Evolutionary conservation across 1,140 invertebrate species (phyloP), one percentile per base, ranked within the genome.

Genomic region (Drosophila parabipectinata): DNA sequence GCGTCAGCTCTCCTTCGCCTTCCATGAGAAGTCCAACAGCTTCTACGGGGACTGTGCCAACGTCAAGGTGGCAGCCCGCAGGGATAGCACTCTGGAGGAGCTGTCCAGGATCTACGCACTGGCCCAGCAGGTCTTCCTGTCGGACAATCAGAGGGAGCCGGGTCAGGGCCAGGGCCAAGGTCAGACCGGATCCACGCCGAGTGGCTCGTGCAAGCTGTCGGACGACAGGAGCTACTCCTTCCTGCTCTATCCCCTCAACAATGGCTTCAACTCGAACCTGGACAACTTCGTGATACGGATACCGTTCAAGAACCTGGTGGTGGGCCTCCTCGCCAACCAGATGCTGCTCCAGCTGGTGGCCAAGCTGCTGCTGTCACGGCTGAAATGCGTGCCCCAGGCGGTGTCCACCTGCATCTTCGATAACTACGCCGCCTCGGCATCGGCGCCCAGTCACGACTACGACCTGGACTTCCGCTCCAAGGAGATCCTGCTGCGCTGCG

Each of bases 1-100:
- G 15, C 95, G 96, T 51, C 97, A 98, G 92, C 92, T 99, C 15
- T 97, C 96, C 30, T 94, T 95, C 78, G 96, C 97, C 4, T 98
- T 98, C 88, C 96, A 97, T 77, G 94, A 96, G 68, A 95, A 97
- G 76, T 98, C 97, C 0, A 96, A 98, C 75, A 98, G 96, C 76
- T 98, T 98, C 91, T 98, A 98, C 92, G 97, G 97, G 1, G 97
- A 98, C 91, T 93, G 96, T 60, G 97, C 97, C 3, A 97, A 97
- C 66, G 97, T 99, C 0, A 98, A 98, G 94, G 97, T 98, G 2
- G 97, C 97, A 2, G 97, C 97, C 0, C 93, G 97, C 28, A 94
- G 96, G 67, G 97, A 98, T 87, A 96, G 96, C 78, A 96, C 95
- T 0, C 92, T 95, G 7, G 95, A 95, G 78, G 97, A 98, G 85